Conservation (phyloP, 2,113 vertebrate species). For the Emydura subglobosa region DNA sequence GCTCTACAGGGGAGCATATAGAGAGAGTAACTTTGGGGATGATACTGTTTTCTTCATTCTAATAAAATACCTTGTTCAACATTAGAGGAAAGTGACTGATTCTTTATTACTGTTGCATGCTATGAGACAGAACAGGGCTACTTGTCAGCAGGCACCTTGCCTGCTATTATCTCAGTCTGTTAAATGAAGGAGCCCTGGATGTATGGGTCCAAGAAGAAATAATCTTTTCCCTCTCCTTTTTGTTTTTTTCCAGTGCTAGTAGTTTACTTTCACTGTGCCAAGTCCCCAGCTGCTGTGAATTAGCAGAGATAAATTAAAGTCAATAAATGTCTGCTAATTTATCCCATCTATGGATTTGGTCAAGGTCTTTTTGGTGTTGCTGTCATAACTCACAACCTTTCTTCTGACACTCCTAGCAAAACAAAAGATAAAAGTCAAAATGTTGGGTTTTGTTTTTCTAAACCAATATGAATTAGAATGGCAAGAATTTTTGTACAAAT, state of each 20-base stretch:
- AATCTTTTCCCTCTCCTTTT: neutral
- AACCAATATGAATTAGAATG: neutral
- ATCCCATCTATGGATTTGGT: neutral
- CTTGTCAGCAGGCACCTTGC: neutral
- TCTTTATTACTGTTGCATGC: rapidly evolving
- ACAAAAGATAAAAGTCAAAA: neutral
- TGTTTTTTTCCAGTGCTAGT: neutral
- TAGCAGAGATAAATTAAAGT: neutral
- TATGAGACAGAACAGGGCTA: neutral
- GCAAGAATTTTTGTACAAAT: neutral
- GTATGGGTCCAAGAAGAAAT: neutral
- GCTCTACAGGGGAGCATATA: neutral
- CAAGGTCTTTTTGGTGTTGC: neutral
- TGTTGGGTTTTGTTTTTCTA: neutral
- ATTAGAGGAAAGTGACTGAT: neutral
- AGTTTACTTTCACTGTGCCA: neutral
- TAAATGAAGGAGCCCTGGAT: neutral
- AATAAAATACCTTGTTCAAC: neutral
- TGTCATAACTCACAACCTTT: neutral
- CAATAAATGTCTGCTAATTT: neutral
- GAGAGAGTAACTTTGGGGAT: neutral
- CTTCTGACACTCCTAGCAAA: neutral
- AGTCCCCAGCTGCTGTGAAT: neutral
- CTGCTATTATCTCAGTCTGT: neutral
- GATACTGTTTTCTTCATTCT: neutral